A percentile compares a stretch with the other conserved stretches of the same genome.
phyloP scores from a whole-genome alignment of 2,113 vertebrate genomes.

The Saccopteryx bilineata region DNA sequence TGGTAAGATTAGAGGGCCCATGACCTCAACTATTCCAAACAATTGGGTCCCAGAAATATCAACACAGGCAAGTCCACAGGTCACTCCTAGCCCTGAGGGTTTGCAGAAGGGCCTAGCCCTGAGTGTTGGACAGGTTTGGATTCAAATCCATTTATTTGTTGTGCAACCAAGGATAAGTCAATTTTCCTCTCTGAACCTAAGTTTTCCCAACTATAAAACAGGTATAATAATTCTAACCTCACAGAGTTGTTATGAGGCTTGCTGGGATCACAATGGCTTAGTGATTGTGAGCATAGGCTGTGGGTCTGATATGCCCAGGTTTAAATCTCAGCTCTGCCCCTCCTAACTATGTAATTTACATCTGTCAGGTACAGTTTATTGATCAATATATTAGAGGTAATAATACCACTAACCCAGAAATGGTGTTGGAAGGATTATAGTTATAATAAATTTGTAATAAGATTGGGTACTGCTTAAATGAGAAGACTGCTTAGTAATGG shows the following conservation, averaged over 20 bases:
- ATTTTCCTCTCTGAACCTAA: slow-evolving; percentile 49
- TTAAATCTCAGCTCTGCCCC: neutral
- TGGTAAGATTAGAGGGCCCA: neutral
- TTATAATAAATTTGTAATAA: slow-evolving; percentile 39
- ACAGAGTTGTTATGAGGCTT: slow-evolving; percentile 42
- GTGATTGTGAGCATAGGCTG: slow-evolving; percentile 4
- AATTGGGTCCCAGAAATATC: neutral
- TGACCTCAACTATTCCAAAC: neutral
- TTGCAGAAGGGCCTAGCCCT: slow-evolving; percentile 9
- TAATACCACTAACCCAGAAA: neutral
- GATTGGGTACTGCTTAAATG: slow-evolving; percentile 46
- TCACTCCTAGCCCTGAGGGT: neutral
- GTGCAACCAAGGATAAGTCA: neutral
- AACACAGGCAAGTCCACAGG: neutral
- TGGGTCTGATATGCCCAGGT: neutral
- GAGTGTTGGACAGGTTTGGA: neutral
- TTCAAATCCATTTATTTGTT: slow-evolving; percentile 42
- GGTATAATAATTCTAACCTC: slow-evolving; percentile 23
- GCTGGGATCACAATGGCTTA: neutral
- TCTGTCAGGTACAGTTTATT: slow-evolving; percentile 45
- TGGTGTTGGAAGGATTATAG: neutral
- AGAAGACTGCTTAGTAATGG: slow-evolving; percentile 53
- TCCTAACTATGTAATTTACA: slow-evolving; percentile 25
- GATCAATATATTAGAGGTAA: slow-evolving; percentile 8
- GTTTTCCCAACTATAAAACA: slow-evolving; percentile 54